Base-by-base conservation (phyloP, 2,888 invertebrate species). In the Acanthosepion lycidas region DNA sequence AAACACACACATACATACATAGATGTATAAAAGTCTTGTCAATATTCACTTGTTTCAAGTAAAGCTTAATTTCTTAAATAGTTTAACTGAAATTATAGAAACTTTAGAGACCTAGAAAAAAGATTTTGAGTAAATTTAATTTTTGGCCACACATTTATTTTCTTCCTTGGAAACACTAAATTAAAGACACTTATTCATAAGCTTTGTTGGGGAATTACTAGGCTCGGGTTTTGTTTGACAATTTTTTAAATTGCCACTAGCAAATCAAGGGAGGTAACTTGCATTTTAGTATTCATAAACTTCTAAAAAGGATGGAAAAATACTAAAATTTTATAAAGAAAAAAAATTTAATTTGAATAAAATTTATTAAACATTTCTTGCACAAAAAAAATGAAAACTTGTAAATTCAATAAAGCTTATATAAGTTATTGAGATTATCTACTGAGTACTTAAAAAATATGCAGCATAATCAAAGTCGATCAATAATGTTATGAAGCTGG, bases 211-310 rank as follows among this genome's bases (percentile, higher is more conserved):
- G n/a, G n/a, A 78, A 78, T 12, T 78, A 12, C 0, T 12, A 0
- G 78, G 12, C n/a, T 3, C 0, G 1, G 6, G n/a, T n/a, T 78
- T n/a, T 78, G n/a, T 78, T n/a, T 78, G 59, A 28, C 28, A 78
- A n/a, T n/a, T 78, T 78, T 78, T 78, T 28, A 78, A 59, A 59
- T 59, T 59, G 59, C 59, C 59, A 59, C 59, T 23, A 59, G 59
- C 59, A 59, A 78, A 78, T 78, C 78, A 78, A 78, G 78, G 78
- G 78, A 78, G n/a, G n/a, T 78, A 78, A 78, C 78, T 78, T 78
- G 9, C 8, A 28, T 64, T 78, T 78, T 78, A 28, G n/a, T 28
- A n/a, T n/a, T n/a, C n/a, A n/a, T 6, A 78, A 78, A 78, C n/a
- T 28, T 78, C 8, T 1, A n/a, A 78, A 78, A 9, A 78, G n/a